Base-by-base conservation (phyloP, 2,797 vertebrate species). In the Sebastiscus tertius region DNA sequence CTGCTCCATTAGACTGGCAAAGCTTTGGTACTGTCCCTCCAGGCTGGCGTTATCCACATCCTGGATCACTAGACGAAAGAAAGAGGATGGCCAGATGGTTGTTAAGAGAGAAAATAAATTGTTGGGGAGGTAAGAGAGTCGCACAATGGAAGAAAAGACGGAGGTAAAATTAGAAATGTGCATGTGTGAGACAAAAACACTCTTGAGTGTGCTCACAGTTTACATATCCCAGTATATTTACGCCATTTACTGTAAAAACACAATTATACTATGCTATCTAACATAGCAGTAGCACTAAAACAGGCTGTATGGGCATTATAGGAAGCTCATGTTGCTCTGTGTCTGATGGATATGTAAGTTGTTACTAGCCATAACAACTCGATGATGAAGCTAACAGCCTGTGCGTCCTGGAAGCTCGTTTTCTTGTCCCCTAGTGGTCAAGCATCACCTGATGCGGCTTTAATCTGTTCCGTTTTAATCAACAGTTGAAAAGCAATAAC, bases 1-100 rank as follows among this genome's bases (percentile, higher is more conserved):
- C 91, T 97, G 97, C 92, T 99, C 99, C 98, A 99, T 99, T 88
- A 98, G 87, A 46, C 96, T 97, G 74, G 98, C 97, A 77, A 99
- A 99, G 94, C 98, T 99, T 92, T 99, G 98, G 87, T 98, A 98
- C 90, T 98, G 97, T 85, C 95, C 94, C 75, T 97, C 97, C 92
- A 99, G 94, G 66, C 97, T 96, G 0, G 95, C 95, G 60, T 97
- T 97, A 80, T 98, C 97, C 70, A 99, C 98, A 7, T 99, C 98
- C 91, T 98, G 98, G 90, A 99, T 97, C 89, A 99, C 99, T 99
- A 80, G 62, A 82, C 16, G 26, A 71, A 70, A 88, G 33, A 89
- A 31, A 85, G 73, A 83, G 68, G 61, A 80, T 7, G 65, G 69
- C 66, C 83, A 87, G 82, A 83, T 79, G 75, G 83, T 82, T 69